These are phyloP conservation scores for Parazoanthus atlanticus DNA, from an alignment of 92 coral and sea anemone species.

Conservation along the genomic window DNA sequence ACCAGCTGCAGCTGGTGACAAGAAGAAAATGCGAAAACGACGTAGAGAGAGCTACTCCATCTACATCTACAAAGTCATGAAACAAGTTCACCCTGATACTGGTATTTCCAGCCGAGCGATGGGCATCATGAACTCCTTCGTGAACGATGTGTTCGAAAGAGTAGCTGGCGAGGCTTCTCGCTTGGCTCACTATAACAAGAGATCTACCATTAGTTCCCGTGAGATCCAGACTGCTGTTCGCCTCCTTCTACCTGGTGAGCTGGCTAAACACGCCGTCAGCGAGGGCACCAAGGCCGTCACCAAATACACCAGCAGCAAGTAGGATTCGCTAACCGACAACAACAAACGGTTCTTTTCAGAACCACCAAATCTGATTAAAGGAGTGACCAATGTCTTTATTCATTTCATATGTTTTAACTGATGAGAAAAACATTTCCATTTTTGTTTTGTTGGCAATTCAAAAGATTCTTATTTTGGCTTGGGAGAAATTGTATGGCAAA, in stretches of 20 bases:
- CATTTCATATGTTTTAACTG: no score
- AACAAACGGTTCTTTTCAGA: conserved; percentile 37
- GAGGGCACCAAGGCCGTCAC: conserved; percentile 55
- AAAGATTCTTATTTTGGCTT: no score
- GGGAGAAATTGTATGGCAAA: no score
- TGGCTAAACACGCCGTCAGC: conserved; percentile 51
- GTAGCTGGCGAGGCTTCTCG: conserved; percentile 37
- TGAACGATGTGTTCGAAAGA: conserved; percentile 29
- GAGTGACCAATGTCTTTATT: conserved; percentile 5
- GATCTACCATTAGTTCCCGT: conserved; percentile 11
- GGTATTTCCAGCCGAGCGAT: conserved; percentile 28
- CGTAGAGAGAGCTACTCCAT: conserved; percentile 30
- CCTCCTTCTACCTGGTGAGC: conserved; percentile 26
- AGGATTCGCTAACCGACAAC: neutral
- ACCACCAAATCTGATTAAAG: conserved; percentile 29
- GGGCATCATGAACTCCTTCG: conserved; percentile 28
- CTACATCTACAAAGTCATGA: conserved; percentile 38
- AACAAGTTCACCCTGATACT: conserved; percentile 20
- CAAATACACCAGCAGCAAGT: conserved; percentile 55
- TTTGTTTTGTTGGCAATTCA: no score
- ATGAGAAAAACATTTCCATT: no score
- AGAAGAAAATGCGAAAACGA: conserved; percentile 21
- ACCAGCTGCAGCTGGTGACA: conserved; percentile 22
- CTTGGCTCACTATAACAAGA: conserved; percentile 28
- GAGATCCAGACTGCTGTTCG: conserved; percentile 14